These are phyloP conservation scores for Pseudopleuronectes americanus DNA, from an alignment of 2,797 vertebrate species.

Conservation along the genomic window DNA sequence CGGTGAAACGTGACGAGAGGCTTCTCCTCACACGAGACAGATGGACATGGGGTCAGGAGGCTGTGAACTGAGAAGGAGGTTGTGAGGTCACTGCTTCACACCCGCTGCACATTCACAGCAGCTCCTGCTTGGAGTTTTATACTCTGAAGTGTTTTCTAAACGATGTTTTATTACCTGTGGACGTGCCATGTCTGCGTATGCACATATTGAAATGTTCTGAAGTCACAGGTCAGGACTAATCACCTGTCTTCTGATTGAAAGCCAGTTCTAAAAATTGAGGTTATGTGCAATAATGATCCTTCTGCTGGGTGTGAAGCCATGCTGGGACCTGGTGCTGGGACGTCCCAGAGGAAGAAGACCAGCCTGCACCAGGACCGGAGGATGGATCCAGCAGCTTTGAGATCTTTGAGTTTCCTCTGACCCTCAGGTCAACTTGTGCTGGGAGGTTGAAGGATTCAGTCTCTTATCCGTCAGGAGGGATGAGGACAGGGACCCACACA, in stretches of 20 bases:
- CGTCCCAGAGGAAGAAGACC: no score
- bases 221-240: constrained; percentile 17
- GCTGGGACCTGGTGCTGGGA: no score
- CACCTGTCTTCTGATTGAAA: constrained; percentile 18
- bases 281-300: constrained; percentile 71
- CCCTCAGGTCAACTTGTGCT: no score
- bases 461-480: no score
- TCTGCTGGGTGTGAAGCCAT: constrained; percentile 17
- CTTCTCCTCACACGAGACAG: neutral
- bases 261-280: constrained; percentile 15
- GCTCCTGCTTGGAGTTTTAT: constrained; percentile 55
- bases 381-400: neutral
- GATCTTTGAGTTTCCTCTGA: no score
- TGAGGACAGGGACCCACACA: no score
- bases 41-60: neutral
- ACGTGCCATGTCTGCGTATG: constrained; percentile 43
- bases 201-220: constrained; percentile 25
- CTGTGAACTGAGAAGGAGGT: neutral
- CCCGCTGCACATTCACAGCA: constrained; percentile 45
- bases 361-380: neutral
- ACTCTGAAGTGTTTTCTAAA: constrained; percentile 62
- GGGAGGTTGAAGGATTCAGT: no score
- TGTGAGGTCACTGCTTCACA: constrained; percentile 14
- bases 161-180: constrained; percentile 40
- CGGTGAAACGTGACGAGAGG: neutral